phyloP scores from a whole-genome alignment of 2,888 invertebrate species.

The Acanthopleura granulata region DNA sequence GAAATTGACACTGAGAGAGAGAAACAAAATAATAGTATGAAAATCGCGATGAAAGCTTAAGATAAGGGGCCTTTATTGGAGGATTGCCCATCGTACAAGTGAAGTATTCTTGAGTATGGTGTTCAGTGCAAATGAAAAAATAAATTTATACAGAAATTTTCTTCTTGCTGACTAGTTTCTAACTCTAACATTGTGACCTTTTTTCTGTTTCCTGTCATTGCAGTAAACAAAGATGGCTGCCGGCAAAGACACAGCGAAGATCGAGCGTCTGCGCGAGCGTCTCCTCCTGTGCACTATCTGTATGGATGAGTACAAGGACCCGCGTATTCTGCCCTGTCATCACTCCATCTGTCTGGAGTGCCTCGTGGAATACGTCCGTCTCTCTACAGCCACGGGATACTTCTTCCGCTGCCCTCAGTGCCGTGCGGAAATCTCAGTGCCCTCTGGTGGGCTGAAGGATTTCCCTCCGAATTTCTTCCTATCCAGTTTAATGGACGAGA shows the following conservation, averaged over 20 bases:
- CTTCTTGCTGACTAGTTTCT: too few relatives aligned
- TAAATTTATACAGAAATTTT: too few relatives aligned
- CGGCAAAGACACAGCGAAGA: slow-evolving; percentile 46
- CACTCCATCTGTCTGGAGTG: slow-evolving; percentile 58
- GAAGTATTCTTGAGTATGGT: too few relatives aligned
- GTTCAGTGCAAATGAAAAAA: too few relatives aligned
- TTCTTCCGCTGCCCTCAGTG: slow-evolving; percentile 48
- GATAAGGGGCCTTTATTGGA: too few relatives aligned
- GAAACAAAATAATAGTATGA: too few relatives aligned
- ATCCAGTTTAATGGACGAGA: slow-evolving; percentile 57
- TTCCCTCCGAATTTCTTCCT: slow-evolving; percentile 61
- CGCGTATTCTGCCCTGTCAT: slow-evolving; percentile 57
- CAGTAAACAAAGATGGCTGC: background rate
- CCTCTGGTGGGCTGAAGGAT: slow-evolving; percentile 52
- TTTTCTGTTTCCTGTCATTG: background rate
- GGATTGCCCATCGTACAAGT: too few relatives aligned
- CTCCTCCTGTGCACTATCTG: slow-evolving; percentile 59
- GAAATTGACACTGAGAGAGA: too few relatives aligned
- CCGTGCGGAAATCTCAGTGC: slow-evolving; percentile 52
- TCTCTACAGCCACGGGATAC: slow-evolving; percentile 49
- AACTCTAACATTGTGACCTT: too few relatives aligned
- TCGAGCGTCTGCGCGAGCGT: slow-evolving; percentile 53
- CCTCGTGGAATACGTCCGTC: slow-evolving; percentile 45
- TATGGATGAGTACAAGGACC: slow-evolving; percentile 61
- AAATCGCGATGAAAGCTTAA: too few relatives aligned